Evolutionary conservation across 1,140 invertebrate genomes (phyloP), one percentile per base, ranked within the genome.

Genomic region (Melitaea cinxia): DNA sequence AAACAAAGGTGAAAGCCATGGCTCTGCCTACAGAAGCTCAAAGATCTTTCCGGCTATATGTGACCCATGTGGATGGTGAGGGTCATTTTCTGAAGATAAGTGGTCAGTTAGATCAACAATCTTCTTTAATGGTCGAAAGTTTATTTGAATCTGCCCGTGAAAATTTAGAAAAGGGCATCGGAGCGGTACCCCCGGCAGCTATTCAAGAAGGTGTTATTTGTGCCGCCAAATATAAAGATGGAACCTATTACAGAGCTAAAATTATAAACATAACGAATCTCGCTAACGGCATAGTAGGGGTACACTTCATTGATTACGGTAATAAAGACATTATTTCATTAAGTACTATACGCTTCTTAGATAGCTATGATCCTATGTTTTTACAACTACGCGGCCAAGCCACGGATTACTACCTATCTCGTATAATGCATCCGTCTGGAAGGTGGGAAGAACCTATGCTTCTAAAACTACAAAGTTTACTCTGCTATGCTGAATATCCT

Each of bases 291-390:
- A 78, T 89, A 45, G 89, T 94, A 14, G 80, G 92, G 64, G 93
- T 95, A 2, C 92, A 93, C 35, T 95, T 95, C 57, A 91, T 96
- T 4, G 95, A 96, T 82, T 95, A 94, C 78, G 95, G 95, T 58
- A 95, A 95, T 63, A 88, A 87, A 52, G 93, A 94, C 65, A 74
- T 91, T n/a, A 83, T 94, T 26, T 81, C 91, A 2, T 66, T 91
- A 26, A 82, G 85, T 23, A 92, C 93, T 65, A 92, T 95, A 7
- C 78, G 94, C 67, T 82, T 93, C 19, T 72, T 94, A 45, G 89
- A 93, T 50, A 84, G 75, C 14, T 91, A 92, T 70, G 87, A 89
- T 37, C 88, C 91, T 17, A 77, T 91, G 26, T 90, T 94, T 26
- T 77, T 91, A 28, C 75, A 91, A 12, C 77, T 93, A 60, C 91